These are phyloP conservation scores for Acipenser ruthenus DNA, from an alignment of 2,797 vertebrate species.

Conservation along the genomic window DNA sequence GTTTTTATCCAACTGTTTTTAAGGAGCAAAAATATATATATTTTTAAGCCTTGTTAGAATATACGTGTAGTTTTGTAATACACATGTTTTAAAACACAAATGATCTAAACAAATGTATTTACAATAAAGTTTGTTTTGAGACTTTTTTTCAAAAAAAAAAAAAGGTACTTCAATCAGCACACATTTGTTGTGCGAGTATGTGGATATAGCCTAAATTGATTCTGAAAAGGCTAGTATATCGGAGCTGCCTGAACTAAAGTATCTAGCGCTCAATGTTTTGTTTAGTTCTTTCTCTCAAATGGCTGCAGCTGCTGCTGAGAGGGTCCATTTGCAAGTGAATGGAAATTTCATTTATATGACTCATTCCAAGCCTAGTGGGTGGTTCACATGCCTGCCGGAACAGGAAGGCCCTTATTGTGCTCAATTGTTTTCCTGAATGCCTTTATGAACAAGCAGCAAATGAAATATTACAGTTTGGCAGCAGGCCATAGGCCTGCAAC, in stretches of 20 bases:
- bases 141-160: not conserved
- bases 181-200: slow-evolving; percentile 4
- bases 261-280: slow-evolving; percentile 1
- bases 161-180: not conserved
- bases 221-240: slow-evolving; percentile 13
- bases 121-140: too few relatives aligned
- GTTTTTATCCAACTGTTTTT: not conserved
- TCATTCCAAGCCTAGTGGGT: slow-evolving; percentile 30
- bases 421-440: slow-evolving; percentile 72
- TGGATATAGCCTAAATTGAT: slow-evolving; percentile 13
- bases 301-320: slow-evolving; percentile 29
- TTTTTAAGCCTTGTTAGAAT: too few relatives aligned
- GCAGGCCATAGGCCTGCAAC: slow-evolving; percentile 41
- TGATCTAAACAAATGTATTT: too few relatives aligned
- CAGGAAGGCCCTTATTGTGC: slow-evolving; percentile 59
- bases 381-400: slow-evolving; percentile 46
- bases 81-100: too few relatives aligned
- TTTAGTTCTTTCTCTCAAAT: slow-evolving; percentile 15
- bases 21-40: too few relatives aligned
- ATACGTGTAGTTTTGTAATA: too few relatives aligned
- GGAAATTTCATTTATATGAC: slow-evolving; percentile 33
- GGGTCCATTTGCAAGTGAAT: slow-evolving; percentile 28
- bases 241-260: not conserved
- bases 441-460: slow-evolving; percentile 57
- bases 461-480: slow-evolving; percentile 65